Percentiles rank a stretch among this genome's conserved stretches.
phyloP scores from a whole-genome alignment of 1,140 invertebrate genomes.

The Idris sp. region DNA sequence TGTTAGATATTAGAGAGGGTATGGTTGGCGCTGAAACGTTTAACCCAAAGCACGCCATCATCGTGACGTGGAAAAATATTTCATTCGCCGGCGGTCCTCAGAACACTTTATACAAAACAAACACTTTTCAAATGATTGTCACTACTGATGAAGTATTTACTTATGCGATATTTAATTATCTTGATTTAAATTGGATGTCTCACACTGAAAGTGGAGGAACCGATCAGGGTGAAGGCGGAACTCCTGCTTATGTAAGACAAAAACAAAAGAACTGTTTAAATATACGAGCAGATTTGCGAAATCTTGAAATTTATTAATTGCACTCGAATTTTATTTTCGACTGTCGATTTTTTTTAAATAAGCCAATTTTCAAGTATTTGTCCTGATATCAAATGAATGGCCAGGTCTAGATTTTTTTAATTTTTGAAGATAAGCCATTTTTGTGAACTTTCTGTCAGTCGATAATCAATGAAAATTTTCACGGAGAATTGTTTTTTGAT shows the following conservation, averaged over 20 bases:
- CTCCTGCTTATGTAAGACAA: conserved; percentile 90
- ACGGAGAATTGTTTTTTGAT: too few relatives aligned
- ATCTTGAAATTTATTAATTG: too few relatives aligned
- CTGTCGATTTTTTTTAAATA: too few relatives aligned
- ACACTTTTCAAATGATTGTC: conserved; percentile 95
- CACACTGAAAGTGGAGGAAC: conserved; percentile 94
- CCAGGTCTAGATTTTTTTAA: too few relatives aligned
- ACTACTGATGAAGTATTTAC: conserved; percentile 96
- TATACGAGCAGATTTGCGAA: too few relatives aligned
- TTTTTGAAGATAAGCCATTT: too few relatives aligned
- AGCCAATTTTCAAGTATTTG: too few relatives aligned
- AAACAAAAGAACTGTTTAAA: too few relatives aligned
- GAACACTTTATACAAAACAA: conserved; percentile 89
- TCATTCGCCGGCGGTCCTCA: conserved; percentile 93
- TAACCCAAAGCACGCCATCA: conserved; percentile 91
- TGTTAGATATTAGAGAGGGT: conserved; percentile 92
- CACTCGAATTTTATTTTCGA: too few relatives aligned
- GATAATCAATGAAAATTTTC: too few relatives aligned
- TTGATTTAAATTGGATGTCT: conserved; percentile 91
- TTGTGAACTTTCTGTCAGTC: too few relatives aligned
- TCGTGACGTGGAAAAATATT: conserved; percentile 98
- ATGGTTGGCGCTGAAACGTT: conserved; percentile 95
- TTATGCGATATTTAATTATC: conserved; percentile 96
- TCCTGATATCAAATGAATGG: too few relatives aligned
- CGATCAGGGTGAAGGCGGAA: conserved; percentile 90